Percentiles rank a stretch among this genome's conserved stretches.
Conservation (phyloP, 1,140 invertebrate species). For the Drosophila bifasciata region DNA sequence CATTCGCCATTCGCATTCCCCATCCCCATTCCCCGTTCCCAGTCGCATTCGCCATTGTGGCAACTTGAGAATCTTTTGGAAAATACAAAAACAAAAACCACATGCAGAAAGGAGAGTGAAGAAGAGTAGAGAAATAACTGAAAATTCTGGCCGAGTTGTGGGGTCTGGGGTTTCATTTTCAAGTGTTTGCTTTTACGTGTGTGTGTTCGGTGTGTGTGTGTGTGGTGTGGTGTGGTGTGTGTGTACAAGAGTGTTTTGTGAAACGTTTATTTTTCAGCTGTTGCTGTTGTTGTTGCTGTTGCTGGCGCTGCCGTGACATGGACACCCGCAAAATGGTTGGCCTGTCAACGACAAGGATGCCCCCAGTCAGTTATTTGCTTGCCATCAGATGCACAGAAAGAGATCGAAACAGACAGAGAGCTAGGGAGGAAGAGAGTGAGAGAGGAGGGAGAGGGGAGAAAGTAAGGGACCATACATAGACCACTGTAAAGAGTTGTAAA, state of each 20-base stretch:
- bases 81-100: conserved; percentile 31
- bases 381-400: not conserved
- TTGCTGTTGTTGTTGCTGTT: conserved; percentile 63
- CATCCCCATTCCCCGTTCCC: conserved; percentile 41
- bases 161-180: conserved; percentile 69
- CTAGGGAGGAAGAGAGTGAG: not conserved
- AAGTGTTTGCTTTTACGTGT: conserved; percentile 58
- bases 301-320: conserved; percentile 36
- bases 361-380: conserved; percentile 41
- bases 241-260: conserved; percentile 15
- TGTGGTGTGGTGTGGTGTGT: conserved; percentile 14
- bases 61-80: conserved; percentile 66
- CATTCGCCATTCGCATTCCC: conserved; percentile 24
- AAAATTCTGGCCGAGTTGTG: conserved; percentile 53
- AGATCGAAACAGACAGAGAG: not conserved
- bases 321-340: conserved; percentile 56
- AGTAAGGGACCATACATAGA: too few relatives aligned
- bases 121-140: not conserved
- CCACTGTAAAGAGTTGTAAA: too few relatives aligned
- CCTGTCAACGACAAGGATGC: conserved; percentile 51
- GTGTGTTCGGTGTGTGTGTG: conserved; percentile 6
- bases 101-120: too few relatives aligned
- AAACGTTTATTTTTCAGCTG: conserved; percentile 66
- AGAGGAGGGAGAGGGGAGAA: too few relatives aligned
- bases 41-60: conserved; percentile 41